phyloP scores from a whole-genome alignment of 2,113 vertebrate species.

The Falco punctatus region DNA sequence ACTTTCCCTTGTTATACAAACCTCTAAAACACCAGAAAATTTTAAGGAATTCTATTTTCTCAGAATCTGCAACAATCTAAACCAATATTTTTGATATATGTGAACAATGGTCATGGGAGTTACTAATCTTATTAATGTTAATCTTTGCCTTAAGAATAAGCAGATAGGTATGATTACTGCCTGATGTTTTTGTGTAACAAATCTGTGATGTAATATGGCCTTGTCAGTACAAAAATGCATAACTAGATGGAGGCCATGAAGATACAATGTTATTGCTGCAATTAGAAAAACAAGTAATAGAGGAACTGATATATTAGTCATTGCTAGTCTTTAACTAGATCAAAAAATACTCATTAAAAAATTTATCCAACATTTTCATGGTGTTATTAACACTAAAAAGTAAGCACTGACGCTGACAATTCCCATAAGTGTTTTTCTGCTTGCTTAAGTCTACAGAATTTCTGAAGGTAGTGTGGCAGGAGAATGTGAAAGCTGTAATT shows the following conservation, averaged over 20 bases:
- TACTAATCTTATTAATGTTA: not conserved
- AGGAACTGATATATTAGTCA: not conserved
- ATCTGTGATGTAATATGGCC: not conserved
- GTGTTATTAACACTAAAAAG: not conserved
- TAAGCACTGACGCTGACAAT: not conserved
- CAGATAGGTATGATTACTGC: not conserved
- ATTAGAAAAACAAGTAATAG: not conserved
- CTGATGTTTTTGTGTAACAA: not conserved
- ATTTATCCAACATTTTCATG: not conserved
- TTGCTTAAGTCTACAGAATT: not conserved
- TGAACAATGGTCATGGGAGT: not conserved
- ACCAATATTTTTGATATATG: not conserved
- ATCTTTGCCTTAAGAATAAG: not conserved
- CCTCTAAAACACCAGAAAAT: not conserved
- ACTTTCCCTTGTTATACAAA: not conserved
- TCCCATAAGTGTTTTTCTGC: not conserved
- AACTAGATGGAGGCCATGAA: not conserved
- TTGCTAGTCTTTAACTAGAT: not conserved
- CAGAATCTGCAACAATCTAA: not conserved
- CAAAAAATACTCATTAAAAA: not conserved
- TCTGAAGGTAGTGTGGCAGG: not conserved
- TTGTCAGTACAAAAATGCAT: not conserved
- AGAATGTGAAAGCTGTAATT: not conserved
- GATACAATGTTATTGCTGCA: not conserved
- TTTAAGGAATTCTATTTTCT: not conserved